Percentiles rank a stretch among this genome's conserved stretches.
Evolutionary conservation across 2,888 invertebrate species (phyloP).

Genomic region (Macropis europaea): DNA sequence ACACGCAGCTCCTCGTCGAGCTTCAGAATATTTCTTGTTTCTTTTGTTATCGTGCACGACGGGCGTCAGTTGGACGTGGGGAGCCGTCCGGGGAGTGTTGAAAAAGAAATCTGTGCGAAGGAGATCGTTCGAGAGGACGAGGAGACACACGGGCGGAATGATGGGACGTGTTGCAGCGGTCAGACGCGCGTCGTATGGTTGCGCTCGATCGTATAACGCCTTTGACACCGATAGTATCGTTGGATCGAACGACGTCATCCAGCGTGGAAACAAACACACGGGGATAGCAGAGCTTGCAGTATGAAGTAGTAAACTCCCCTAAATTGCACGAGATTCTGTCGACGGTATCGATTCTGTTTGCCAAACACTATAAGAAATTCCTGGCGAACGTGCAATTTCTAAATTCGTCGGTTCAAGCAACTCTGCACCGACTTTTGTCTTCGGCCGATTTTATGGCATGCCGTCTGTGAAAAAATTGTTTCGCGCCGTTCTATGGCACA

Average conservation of each 20-base stretch:
- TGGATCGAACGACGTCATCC: not conserved
- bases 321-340: constrained; percentile 27
- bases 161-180: not conserved
- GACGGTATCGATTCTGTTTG: constrained; percentile 42
- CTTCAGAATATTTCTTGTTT: not conserved
- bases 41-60: not conserved
- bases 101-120: too few species aligned
- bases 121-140: not conserved
- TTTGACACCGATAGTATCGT: not conserved
- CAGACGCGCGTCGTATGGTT: not conserved
- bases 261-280: not conserved
- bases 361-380: constrained; percentile 49
- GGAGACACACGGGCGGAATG: not conserved
- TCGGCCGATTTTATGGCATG: constrained; percentile 2
- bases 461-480: too few species aligned
- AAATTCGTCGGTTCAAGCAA: constrained; percentile 51
- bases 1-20: not conserved
- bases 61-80: too few species aligned
- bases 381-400: constrained; percentile 48
- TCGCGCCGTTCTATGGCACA: too few species aligned
- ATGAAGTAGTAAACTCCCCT: not conserved
- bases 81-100: too few species aligned
- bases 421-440: constrained; percentile 38
- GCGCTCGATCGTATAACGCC: not conserved
- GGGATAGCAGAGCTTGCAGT: not conserved